Evolutionary conservation across 2,797 vertebrate genomes (phyloP).

Genomic region (Sylvia borin): DNA sequence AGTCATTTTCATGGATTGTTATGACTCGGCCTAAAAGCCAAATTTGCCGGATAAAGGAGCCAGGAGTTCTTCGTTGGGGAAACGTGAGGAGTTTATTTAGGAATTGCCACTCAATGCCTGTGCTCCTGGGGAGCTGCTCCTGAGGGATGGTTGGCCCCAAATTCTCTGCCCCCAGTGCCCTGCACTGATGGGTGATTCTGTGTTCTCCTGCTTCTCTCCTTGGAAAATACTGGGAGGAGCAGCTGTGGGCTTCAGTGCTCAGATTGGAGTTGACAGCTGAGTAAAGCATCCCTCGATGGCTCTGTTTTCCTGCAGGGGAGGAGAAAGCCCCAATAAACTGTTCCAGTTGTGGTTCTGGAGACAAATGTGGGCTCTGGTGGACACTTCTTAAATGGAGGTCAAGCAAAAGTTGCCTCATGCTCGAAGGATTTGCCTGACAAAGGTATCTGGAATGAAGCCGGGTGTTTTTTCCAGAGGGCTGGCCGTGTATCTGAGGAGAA

Average conservation of each 20-base stretch:
- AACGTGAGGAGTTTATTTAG: not conserved
- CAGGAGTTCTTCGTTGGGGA: not conserved
- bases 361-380: not conserved
- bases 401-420: not conserved
- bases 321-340: not conserved
- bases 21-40: not conserved
- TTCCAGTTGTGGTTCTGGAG: not conserved
- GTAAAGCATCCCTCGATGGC: not conserved
- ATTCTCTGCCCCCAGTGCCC: not conserved
- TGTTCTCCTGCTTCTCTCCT: not conserved
- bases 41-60: not conserved
- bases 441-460: constrained; percentile 9
- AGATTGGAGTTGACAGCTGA: not conserved
- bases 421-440: not conserved
- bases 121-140: not conserved
- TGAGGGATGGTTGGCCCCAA: not conserved
- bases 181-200: not conserved
- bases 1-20: not conserved
- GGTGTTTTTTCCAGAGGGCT: not conserved
- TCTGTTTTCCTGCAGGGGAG: not conserved
- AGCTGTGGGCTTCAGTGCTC: not conserved
- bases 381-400: not conserved
- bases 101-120: not conserved
- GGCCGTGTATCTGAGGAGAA: not conserved
- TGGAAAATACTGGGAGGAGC: not conserved